Evolutionary conservation across 2,113 vertebrate genomes (phyloP).

Genomic region (Poecile atricapillus): DNA sequence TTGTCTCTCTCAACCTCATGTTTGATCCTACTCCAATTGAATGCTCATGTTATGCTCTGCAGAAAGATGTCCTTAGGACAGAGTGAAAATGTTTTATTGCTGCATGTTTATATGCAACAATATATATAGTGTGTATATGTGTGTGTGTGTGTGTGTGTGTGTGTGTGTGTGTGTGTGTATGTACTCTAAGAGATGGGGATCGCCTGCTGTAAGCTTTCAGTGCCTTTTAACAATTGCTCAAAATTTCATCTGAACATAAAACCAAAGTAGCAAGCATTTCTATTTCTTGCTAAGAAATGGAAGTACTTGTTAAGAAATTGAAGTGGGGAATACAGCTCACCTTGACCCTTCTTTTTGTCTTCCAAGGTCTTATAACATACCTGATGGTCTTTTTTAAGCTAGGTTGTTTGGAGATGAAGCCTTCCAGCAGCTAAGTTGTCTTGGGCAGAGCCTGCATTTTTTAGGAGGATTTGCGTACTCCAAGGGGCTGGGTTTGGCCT

Average conservation of each 20-base stretch:
- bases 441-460: background rate
- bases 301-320: background rate
- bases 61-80: background rate
- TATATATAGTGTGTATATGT: too few species aligned
- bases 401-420: background rate
- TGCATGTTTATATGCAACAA: background rate
- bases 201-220: background rate
- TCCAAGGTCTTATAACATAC: background rate
- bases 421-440: background rate
- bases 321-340: background rate
- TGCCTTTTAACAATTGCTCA: background rate
- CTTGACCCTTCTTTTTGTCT: rapidly evolving
- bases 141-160: too few species aligned
- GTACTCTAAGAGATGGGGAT: background rate
- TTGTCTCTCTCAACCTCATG: background rate
- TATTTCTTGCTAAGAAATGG: background rate
- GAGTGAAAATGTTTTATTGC: background rate
- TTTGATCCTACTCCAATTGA: background rate
- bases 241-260: background rate
- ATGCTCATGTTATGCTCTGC: background rate
- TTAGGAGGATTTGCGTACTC: background rate
- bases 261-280: background rate
- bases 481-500: background rate
- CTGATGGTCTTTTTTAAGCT: background rate
- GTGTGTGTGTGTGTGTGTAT: too few species aligned